phyloP scores from a whole-genome alignment of 2,888 invertebrate species.

The Eilema caniola region DNA sequence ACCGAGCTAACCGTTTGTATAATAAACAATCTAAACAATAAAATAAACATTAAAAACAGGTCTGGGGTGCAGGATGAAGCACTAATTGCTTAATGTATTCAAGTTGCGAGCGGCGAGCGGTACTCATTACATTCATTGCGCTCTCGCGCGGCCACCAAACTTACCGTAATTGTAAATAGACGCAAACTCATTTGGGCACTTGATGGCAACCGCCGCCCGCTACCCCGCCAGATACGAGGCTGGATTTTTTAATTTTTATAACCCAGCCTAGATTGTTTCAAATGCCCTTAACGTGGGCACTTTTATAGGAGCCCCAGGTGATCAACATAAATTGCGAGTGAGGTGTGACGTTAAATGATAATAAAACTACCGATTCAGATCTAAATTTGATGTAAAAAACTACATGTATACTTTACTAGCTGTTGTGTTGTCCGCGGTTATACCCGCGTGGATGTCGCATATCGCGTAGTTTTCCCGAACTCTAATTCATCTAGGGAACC shows the following conservation, averaged over 20 bases:
- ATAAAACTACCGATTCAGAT: background rate
- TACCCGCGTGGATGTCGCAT: no score
- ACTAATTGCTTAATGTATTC: slow-evolving; percentile 72
- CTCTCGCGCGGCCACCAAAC: slow-evolving; percentile 42
- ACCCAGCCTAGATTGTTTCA: slow-evolving; percentile 47
- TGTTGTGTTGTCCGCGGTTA: no score
- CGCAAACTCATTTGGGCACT: slow-evolving; percentile 74
- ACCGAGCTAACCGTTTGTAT: slow-evolving; percentile 33
- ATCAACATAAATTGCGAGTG: background rate
- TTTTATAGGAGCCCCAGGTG: slow-evolving; percentile 13
- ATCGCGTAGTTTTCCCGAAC: no score
- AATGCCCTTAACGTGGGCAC: slow-evolving; percentile 31
- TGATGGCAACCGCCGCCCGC: slow-evolving; percentile 55
- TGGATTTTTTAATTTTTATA: slow-evolving; percentile 72
- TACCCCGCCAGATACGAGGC: slow-evolving; percentile 50
- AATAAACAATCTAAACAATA: slow-evolving; percentile 52
- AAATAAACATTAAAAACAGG: slow-evolving; percentile 55
- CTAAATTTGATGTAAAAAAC: background rate
- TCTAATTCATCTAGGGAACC: no score
- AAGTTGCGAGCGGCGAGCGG: slow-evolving; percentile 52
- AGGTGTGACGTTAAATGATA: background rate
- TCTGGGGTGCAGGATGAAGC: slow-evolving; percentile 39
- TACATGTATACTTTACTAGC: no score
- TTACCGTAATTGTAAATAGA: slow-evolving; percentile 69
- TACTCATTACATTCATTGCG: slow-evolving; percentile 65